phyloP scores from a whole-genome alignment of 2,797 vertebrate species.

The Onychomys arenicola region DNA sequence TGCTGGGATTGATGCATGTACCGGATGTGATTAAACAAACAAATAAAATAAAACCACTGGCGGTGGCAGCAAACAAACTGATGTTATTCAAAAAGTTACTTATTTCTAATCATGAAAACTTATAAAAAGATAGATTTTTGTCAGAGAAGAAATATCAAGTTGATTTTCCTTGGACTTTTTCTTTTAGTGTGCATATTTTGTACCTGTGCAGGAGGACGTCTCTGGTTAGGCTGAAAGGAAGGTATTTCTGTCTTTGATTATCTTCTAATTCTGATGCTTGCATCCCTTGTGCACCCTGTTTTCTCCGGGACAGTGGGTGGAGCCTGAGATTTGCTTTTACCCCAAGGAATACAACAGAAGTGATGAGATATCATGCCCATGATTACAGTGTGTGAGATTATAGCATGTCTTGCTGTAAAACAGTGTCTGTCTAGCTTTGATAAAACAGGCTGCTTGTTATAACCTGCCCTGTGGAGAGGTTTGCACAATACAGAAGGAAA shows the following conservation, averaged over 20 bases:
- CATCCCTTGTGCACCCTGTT: fast-evolving
- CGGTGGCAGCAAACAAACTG: not conserved
- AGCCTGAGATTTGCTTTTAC: not conserved
- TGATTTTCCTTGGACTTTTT: not conserved
- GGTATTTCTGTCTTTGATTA: not conserved
- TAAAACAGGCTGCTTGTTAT: not conserved
- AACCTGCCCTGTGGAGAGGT: not conserved
- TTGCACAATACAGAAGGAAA: not conserved
- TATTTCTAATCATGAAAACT: slow-evolving; percentile 10
- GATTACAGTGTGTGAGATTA: not conserved
- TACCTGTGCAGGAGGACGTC: not conserved
- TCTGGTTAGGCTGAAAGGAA: not conserved
- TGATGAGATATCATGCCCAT: not conserved
- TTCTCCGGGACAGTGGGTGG: not conserved
- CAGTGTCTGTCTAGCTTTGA: not conserved
- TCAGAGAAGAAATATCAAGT: not conserved
- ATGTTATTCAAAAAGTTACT: not conserved
- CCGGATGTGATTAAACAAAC: not conserved
- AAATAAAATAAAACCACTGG: not conserved
- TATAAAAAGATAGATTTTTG: not conserved
- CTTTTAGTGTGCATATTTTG: not conserved
- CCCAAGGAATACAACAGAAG: not conserved
- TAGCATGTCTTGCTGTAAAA: not conserved
- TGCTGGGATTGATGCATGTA: fast-evolving
- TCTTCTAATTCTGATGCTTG: not conserved